Percentiles rank a stretch among this genome's conserved stretches.
phyloP scores from a whole-genome alignment of 2,797 vertebrate genomes.

The Lithobates sylvaticus region DNA sequence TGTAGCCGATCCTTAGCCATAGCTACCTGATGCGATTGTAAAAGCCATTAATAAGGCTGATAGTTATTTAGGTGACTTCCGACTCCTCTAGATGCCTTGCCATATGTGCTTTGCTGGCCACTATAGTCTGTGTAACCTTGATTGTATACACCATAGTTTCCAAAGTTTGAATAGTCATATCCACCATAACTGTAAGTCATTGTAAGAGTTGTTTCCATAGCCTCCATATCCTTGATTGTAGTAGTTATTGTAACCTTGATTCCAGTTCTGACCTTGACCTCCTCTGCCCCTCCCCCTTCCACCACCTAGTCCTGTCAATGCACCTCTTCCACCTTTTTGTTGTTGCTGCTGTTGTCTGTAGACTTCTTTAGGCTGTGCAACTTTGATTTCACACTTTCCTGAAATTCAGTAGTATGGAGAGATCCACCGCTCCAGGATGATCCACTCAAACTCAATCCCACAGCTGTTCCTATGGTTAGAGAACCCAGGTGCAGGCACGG shows the following conservation, averaged over 20 bases:
- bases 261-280: no score
- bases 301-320: constrained; percentile 76
- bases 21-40: constrained; percentile 74
- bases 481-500: no score
- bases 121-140: constrained; percentile 89
- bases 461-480: no score
- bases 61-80: constrained; percentile 92
- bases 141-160: constrained; percentile 84
- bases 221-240: no score
- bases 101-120: constrained; percentile 87
- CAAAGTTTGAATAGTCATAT: constrained; percentile 90
- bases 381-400: constrained; percentile 93
- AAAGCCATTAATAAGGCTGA: constrained; percentile 86
- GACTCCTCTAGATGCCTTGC: constrained; percentile 85
- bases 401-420: no score
- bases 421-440: no score
- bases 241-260: no score
- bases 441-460: no score
- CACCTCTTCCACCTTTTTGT: constrained; percentile 77
- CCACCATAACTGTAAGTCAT: constrained; percentile 84
- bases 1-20: constrained; percentile 69
- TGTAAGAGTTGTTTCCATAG: no score
- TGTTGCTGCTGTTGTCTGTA: constrained; percentile 88
- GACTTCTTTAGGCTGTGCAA: constrained; percentile 89
- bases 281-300: constrained; percentile 84